Evolutionary conservation across 2,113 vertebrate species (phyloP).

Genomic region (Charina bottae): DNA sequence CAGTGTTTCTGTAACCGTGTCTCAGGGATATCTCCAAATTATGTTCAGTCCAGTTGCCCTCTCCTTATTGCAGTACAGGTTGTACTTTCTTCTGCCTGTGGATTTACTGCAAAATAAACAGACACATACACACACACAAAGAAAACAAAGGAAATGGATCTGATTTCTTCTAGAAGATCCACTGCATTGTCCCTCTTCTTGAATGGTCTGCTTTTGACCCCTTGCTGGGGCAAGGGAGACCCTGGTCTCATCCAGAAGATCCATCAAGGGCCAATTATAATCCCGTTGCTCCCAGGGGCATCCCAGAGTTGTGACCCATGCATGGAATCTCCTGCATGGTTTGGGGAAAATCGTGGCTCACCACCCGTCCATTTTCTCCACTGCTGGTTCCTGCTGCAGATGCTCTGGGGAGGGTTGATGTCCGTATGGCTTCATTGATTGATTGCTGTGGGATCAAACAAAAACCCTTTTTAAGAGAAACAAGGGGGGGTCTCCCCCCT

Average conservation of each 20-base stretch:
- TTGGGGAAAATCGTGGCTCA: constrained; percentile 97
- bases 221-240: constrained; percentile 72
- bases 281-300: constrained; percentile 95
- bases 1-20: constrained; percentile 71
- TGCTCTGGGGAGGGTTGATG: constrained; percentile 90
- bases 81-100: constrained; percentile 69
- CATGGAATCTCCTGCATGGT: constrained; percentile 96
- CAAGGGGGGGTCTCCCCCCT: constrained; percentile 78
- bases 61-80: constrained; percentile 76
- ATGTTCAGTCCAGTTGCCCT: constrained; percentile 65
- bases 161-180: constrained; percentile 74
- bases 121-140: constrained; percentile 29
- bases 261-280: constrained; percentile 85
- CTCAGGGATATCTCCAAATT: constrained; percentile 67
- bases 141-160: constrained; percentile 65
- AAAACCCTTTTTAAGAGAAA: constrained; percentile 85
- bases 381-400: constrained; percentile 87
- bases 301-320: constrained; percentile 97
- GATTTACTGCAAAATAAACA: constrained; percentile 63
- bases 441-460: constrained; percentile 92
- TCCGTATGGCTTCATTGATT: constrained; percentile 96
- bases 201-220: constrained; percentile 83
- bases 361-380: constrained; percentile 95
- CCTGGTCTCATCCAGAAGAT: constrained; percentile 75
- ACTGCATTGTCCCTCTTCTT: constrained; percentile 71